phyloP scores from a whole-genome alignment of 2,888 invertebrate genomes.

The Apotomis capreana region DNA sequence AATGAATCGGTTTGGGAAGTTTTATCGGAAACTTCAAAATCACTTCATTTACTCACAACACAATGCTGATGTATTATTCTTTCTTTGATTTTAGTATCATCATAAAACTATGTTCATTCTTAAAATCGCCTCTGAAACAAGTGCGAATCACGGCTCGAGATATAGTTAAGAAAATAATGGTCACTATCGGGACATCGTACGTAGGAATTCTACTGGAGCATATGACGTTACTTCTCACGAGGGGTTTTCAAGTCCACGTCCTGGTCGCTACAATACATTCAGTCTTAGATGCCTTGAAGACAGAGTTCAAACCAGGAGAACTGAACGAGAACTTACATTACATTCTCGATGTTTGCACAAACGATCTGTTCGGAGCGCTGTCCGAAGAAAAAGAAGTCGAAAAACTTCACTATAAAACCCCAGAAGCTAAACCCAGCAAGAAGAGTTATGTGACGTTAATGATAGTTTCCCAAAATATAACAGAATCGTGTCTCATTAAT shows the following conservation, averaged over 20 bases:
- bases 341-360: constrained; percentile 91
- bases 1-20: too few relatives aligned
- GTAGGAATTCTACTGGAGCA: constrained; percentile 90
- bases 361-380: constrained; percentile 94
- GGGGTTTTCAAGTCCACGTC: constrained; percentile 97
- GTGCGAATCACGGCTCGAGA: constrained; percentile 93
- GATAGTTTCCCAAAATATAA: constrained; percentile 90
- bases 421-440: constrained; percentile 91
- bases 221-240: constrained; percentile 89
- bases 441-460: constrained; percentile 94
- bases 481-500: constrained; percentile 89
- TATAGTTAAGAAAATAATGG: constrained; percentile 96
- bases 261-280: constrained; percentile 94
- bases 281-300: constrained; percentile 88
- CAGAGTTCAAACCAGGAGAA: constrained; percentile 88
- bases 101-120: constrained; percentile 94
- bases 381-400: constrained; percentile 96
- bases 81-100: constrained; percentile 85
- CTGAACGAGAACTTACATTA: constrained; percentile 90
- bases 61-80: constrained; percentile 5
- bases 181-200: constrained; percentile 92
- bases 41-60: too few relatives aligned
- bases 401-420: constrained; percentile 90
- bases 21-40: too few relatives aligned
- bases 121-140: constrained; percentile 94